Evolutionary conservation across 2,888 invertebrate genomes (phyloP).

Genomic region (Azorinus chamasolen): DNA sequence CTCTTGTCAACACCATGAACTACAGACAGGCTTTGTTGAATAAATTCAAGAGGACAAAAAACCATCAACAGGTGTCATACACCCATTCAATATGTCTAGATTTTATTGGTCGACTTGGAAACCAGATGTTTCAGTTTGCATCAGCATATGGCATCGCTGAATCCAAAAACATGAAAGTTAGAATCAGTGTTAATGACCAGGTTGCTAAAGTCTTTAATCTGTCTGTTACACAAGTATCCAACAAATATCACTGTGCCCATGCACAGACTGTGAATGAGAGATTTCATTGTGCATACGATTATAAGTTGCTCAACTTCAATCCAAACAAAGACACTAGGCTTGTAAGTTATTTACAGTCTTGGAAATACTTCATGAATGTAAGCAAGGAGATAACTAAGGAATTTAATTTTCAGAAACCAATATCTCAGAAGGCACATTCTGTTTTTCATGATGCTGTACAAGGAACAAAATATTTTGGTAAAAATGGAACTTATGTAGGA

Average conservation of each 20-base stretch:
- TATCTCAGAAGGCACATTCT: conserved; percentile 27
- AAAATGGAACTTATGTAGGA: conserved; percentile 62
- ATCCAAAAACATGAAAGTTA: conserved; percentile 43
- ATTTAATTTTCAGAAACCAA: conserved; percentile 53
- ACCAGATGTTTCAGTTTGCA: conserved; percentile 71
- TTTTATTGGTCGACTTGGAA: conserved; percentile 68
- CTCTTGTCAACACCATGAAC: too few species aligned
- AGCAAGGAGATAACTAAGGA: conserved; percentile 52
- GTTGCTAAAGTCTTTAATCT: conserved; percentile 49
- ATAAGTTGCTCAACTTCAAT: conserved; percentile 32
- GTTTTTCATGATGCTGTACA: conserved; percentile 26
- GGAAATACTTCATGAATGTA: conserved; percentile 64
- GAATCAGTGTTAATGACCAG: conserved; percentile 29
- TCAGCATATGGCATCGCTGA: conserved; percentile 66
- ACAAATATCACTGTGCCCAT: conserved; percentile 41
- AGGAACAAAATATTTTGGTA: conserved; percentile 23
- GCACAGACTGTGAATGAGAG: conserved; percentile 36
- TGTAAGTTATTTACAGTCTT: conserved; percentile 63
- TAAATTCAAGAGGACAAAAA: not conserved
- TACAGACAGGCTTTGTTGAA: too few species aligned
- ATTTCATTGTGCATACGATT: conserved; percentile 62
- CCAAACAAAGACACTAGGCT: conserved; percentile 26
- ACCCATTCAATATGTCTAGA: conserved; percentile 19
- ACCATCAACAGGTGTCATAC: conserved; percentile 4
- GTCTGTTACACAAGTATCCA: conserved; percentile 14